phyloP scores from a whole-genome alignment of 2,888 invertebrate species.

The Ophion ellenae region DNA sequence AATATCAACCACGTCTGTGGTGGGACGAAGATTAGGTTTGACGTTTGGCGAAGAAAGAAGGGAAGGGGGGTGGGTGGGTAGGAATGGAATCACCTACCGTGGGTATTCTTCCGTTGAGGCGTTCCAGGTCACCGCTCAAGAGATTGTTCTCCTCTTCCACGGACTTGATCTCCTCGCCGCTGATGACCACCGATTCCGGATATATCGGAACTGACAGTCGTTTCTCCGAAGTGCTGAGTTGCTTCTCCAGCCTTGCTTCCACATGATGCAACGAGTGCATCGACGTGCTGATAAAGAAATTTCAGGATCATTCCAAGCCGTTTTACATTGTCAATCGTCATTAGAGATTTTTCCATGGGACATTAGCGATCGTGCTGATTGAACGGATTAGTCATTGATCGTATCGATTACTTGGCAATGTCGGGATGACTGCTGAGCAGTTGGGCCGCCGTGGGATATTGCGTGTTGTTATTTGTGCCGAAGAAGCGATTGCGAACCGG shows the following conservation, averaged over 20 bases:
- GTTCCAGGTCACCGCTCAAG: constrained; percentile 79
- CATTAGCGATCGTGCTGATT: neutral
- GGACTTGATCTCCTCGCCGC: constrained; percentile 76
- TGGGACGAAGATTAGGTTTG: neutral
- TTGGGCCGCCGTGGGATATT: constrained; percentile 92
- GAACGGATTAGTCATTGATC: neutral
- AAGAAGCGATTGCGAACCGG: constrained; percentile 79
- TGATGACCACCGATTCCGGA: constrained; percentile 76
- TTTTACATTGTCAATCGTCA: neutral
- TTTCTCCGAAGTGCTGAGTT: constrained; percentile 78
- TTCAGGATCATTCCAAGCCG: neutral
- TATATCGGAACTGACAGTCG: constrained; percentile 80
- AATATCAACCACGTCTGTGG: neutral
- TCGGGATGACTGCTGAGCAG: constrained; percentile 87
- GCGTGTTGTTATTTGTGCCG: constrained; percentile 89
- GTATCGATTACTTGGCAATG: constrained; percentile 79
- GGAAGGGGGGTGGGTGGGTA: neutral
- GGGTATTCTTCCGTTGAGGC: constrained; percentile 79
- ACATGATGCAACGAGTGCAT: constrained; percentile 79
- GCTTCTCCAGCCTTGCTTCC: constrained; percentile 73
- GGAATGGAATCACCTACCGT: constrained; percentile 72
- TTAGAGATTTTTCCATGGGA: neutral
- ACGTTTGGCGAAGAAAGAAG: neutral
- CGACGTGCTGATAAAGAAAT: constrained; percentile 70
- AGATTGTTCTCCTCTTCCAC: constrained; percentile 82